Evolutionary conservation across 2,113 vertebrate species (phyloP).

Genomic region (Pelmatolapia mariae): DNA sequence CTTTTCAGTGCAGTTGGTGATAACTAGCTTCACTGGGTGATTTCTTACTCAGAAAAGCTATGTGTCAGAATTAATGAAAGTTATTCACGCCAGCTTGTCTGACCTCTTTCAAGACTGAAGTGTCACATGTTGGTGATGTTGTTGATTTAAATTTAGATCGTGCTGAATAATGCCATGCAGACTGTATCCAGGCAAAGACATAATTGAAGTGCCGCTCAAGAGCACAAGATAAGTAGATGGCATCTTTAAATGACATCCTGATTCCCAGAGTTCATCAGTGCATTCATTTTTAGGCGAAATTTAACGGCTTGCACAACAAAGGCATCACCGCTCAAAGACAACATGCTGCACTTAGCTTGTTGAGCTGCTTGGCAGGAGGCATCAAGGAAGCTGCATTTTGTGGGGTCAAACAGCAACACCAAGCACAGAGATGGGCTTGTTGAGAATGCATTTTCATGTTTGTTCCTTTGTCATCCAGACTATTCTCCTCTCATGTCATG

Average conservation of each 20-base stretch:
- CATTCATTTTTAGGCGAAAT: constrained; percentile 32
- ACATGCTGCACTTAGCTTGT: background rate
- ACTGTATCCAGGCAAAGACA: background rate
- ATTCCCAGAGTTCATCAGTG: constrained; percentile 30
- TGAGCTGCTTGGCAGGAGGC: constrained; percentile 10
- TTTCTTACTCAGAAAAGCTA: constrained; percentile 30
- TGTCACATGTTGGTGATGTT: constrained; percentile 15
- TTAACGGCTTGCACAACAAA: constrained; percentile 1
- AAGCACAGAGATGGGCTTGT: background rate
- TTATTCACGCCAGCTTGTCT: background rate
- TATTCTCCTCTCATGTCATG: background rate
- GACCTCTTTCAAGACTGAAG: constrained; percentile 14
- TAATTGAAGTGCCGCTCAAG: constrained; percentile 52
- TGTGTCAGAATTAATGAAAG: constrained; percentile 43
- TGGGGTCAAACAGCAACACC: constrained; percentile 22
- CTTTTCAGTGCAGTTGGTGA: background rate
- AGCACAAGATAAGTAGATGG: constrained; percentile 8
- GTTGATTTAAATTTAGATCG: constrained; percentile 57
- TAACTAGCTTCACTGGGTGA: background rate
- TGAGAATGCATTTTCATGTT: background rate
- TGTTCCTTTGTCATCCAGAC: background rate
- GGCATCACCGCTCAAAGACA: constrained; percentile 3
- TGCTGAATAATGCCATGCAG: constrained; percentile 30
- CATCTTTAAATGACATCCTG: constrained; percentile 16
- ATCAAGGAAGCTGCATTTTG: background rate